These are phyloP conservation scores for Mesodorylaimus sp. DNA, from an alignment of 2,888 invertebrate genomes.

Conservation along the genomic window DNA sequence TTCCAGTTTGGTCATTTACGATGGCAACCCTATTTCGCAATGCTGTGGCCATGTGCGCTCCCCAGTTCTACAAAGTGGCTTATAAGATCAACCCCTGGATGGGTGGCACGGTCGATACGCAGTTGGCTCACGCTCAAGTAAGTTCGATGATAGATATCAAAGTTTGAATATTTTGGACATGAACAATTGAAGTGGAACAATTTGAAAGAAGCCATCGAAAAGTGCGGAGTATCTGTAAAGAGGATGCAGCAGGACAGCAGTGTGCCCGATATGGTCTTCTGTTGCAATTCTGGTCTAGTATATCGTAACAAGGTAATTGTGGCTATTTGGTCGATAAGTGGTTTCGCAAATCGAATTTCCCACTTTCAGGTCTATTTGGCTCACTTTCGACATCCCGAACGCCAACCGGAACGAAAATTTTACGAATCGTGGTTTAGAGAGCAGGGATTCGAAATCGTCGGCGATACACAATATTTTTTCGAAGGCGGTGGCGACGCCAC, in stretches of 20 bases:
- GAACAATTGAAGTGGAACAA: no score
- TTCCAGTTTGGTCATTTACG: no score
- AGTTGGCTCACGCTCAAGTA: constrained; percentile 1
- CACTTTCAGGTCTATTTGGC: constrained; percentile 19
- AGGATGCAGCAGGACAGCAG: constrained; percentile 22
- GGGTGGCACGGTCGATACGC: constrained; percentile 25
- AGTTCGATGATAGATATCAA: no score
- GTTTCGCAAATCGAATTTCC: no score
- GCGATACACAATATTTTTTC: constrained; percentile 15
- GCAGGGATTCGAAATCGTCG: constrained; percentile 19
- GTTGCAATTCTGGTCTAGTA: constrained; percentile 27
- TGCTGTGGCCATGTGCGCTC: neutral
- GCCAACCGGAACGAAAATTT: constrained; percentile 24
- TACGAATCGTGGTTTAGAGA: constrained; percentile 25
- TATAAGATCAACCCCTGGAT: constrained; percentile 28
- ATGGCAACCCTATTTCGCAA: no score
- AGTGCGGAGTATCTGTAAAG: constrained; percentile 14
- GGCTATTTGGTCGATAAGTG: neutral
- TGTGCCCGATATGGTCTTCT: constrained; percentile 29
- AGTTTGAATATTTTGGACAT: no score
- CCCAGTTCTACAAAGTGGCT: constrained; percentile 1
- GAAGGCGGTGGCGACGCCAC: constrained; percentile 29
- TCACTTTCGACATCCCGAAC: constrained; percentile 24
- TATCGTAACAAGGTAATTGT: constrained; percentile 19
- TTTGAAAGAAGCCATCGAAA: constrained; percentile 22